Base-by-base conservation (phyloP, 2,888 invertebrate species). In the Eurois occulta region DNA sequence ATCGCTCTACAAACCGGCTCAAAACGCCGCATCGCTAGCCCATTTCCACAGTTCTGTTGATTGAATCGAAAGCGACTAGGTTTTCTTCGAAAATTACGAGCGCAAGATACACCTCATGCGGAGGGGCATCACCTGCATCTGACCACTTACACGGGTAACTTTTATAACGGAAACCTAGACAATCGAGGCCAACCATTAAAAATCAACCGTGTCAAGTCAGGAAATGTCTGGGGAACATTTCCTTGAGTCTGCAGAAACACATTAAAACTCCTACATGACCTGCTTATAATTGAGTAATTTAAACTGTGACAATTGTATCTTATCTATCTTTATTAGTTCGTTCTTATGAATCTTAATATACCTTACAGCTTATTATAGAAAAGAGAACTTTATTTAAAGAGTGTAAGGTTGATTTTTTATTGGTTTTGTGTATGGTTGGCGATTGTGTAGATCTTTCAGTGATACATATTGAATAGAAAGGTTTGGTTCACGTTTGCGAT, bases 261-360 rank as follows among this genome's bases (percentile, higher is more conserved):
- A 94, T 94, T 93, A 93, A 92, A 91, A 87, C 87, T 88, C 84
- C 91, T 91, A 91, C 95, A 94, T 93, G 94, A 94, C 91, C 89
- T 88, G 91, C 68, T 91, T 94, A 92, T 94, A 93, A 94, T 94
- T 91, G 92, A 88, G 84, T 87, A 84, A 87, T 91, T 93, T 93
- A 94, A 90, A 84, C 81, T 80, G 79, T 83, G 86, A 88, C 89
- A 89, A 90, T 86, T 73, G 77, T 68, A 75, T 71, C 75, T 87
- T 89, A 91, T 89, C 90, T 48, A 94, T 94, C 94, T 90, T 87
- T 92, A 92, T 91, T 90, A 88, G 88, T 90, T 89, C 83, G 79
- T 83, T 87, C 80, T 79, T 68, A 70, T 88, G 92, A 92, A 93
- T 93, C 89, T 85, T 88, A 85, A 91, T 91, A 60, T 32, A 48